phyloP scores from a whole-genome alignment of 37 sponge, comb jelly and placozoan genomes.

The Theonella swinhoei region DNA sequence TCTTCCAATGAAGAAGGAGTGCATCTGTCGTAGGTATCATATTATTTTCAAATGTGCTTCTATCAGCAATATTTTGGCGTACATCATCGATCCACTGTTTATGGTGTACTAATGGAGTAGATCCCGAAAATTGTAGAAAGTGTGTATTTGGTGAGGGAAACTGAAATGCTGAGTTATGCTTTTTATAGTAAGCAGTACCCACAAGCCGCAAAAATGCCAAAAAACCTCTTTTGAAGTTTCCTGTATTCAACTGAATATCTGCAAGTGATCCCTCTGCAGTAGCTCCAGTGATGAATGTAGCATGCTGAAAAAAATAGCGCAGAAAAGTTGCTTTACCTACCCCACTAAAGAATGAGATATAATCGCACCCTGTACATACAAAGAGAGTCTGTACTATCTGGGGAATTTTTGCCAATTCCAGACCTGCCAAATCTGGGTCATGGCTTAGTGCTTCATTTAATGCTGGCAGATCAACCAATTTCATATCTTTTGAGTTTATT shows the following conservation, averaged over 20 bases:
- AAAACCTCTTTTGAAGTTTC: neutral
- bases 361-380: conserved; percentile 31
- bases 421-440: conserved; percentile 8
- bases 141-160: neutral
- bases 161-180: neutral
- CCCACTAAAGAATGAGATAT: conserved; percentile 12
- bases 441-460: neutral
- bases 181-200: conserved; percentile 16
- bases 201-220: conserved; percentile 9
- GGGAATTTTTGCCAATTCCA: neutral
- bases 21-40: too few relatives aligned
- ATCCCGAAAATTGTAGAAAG: too few relatives aligned
- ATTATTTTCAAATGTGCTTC: too few relatives aligned
- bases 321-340: conserved; percentile 19
- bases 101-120: too few relatives aligned
- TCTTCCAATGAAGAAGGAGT: too few relatives aligned
- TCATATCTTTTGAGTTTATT: neutral
- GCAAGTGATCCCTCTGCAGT: neutral
- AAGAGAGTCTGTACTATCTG: conserved; percentile 1
- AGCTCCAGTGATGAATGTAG: conserved; percentile 4
- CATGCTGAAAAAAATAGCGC: too few relatives aligned
- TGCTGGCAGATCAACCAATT: neutral
- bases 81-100: too few relatives aligned
- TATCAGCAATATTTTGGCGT: too few relatives aligned
- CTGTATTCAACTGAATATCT: neutral